phyloP scores from a whole-genome alignment of 2,888 invertebrate genomes.

The Epinotia demarniana region DNA sequence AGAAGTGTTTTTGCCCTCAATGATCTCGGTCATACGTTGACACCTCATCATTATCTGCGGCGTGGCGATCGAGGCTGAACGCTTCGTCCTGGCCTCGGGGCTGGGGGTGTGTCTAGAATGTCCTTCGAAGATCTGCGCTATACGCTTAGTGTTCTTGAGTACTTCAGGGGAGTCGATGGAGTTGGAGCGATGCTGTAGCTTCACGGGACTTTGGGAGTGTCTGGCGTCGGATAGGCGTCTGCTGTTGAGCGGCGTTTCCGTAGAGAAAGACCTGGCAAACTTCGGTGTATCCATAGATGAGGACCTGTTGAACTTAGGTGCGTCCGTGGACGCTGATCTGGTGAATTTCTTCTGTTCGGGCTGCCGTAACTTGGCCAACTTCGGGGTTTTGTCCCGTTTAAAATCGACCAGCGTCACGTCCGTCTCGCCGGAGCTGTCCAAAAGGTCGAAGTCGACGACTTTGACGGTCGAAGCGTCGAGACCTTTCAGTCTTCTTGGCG shows the following conservation, averaged over 20 bases:
- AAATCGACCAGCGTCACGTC: conserved; percentile 63
- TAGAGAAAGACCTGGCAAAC: conserved; percentile 14
- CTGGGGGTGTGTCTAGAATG: conserved; percentile 66
- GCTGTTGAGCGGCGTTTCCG: conserved; percentile 49
- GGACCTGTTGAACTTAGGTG: conserved; percentile 17
- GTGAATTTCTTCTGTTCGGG: background rate
- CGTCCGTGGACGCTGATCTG: background rate
- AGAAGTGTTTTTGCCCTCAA: conserved; percentile 68
- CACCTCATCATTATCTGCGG: conserved; percentile 67
- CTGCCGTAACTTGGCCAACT: conserved; percentile 24
- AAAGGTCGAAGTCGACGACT: conserved; percentile 60
- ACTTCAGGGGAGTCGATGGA: conserved; percentile 66
- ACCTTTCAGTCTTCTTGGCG: conserved; percentile 69
- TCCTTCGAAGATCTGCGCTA: conserved; percentile 70
- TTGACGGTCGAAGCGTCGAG: conserved; percentile 62
- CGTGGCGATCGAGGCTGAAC: conserved; percentile 62
- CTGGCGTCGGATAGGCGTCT: conserved; percentile 63
- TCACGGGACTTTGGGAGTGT: conserved; percentile 61
- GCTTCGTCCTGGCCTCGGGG: conserved; percentile 60
- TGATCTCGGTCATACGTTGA: conserved; percentile 72
- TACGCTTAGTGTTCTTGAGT: conserved; percentile 63
- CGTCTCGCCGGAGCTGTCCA: conserved; percentile 68
- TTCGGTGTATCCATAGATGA: conserved; percentile 51
- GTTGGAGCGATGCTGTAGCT: conserved; percentile 61
- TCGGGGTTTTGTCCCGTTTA: conserved; percentile 40